A percentile compares a stretch with the other conserved stretches of the same genome.
Evolutionary conservation across 35 echinoderm and acorn worm species (phyloP).

Genomic region (Apostichopus californicus): DNA sequence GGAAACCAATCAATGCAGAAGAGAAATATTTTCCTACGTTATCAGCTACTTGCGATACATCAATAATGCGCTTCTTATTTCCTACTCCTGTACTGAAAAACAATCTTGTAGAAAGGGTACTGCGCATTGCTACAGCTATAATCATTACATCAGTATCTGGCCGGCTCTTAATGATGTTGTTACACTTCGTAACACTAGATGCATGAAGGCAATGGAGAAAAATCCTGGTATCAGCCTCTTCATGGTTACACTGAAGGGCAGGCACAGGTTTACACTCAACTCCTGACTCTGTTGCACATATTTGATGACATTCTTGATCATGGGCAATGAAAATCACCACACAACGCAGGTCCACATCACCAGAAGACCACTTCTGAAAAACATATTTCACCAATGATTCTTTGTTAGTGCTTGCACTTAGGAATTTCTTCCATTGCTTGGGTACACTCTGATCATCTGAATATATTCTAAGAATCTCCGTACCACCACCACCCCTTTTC

Average conservation of each 20-base stretch:
- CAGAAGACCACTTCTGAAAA: constrained; percentile 11
- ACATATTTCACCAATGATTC: constrained; percentile 5
- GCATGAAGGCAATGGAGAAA: background rate
- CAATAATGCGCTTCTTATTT: constrained; percentile 21
- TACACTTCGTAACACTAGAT: background rate
- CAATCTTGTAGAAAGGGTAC: constrained; percentile 21
- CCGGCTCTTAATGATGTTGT: constrained; percentile 22
- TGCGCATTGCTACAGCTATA: constrained; percentile 32
- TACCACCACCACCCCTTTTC: constrained; percentile 15
- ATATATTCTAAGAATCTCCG: constrained; percentile 16
- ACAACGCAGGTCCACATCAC: background rate
- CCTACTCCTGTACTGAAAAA: constrained; percentile 36
- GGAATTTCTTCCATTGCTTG: constrained; percentile 64
- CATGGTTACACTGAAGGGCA: constrained; percentile 45
- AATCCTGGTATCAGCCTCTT: background rate
- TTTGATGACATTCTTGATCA: constrained; percentile 24
- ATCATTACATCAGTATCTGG: constrained; percentile 49
- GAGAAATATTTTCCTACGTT: background rate
- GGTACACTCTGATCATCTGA: constrained; percentile 55
- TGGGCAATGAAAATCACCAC: constrained; percentile 1
- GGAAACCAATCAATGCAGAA: constrained; percentile 48
- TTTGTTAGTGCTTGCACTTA: constrained; percentile 39
- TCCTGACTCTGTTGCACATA: background rate
- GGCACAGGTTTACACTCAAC: constrained; percentile 1
- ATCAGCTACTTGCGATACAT: constrained; percentile 10